Percentiles rank a stretch among this genome's conserved stretches.
Conservation (phyloP, 2,113 vertebrate species). For the Clarias macrocephalus region DNA sequence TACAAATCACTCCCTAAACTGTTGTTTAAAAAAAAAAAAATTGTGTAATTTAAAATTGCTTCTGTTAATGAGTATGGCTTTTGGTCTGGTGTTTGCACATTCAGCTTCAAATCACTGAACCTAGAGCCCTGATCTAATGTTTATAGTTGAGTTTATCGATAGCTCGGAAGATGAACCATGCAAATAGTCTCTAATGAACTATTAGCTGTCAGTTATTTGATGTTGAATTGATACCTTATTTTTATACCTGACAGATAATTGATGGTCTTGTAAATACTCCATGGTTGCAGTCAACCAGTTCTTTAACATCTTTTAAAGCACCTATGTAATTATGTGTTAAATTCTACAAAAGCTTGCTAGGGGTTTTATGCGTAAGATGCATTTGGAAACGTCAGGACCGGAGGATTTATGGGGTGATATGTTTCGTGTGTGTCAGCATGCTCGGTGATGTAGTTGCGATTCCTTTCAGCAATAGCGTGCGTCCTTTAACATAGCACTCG, state of each 20-base stretch:
- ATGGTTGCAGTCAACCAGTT: slow-evolving; percentile 56
- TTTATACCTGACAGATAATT: slow-evolving; percentile 68
- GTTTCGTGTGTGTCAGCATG: slow-evolving; percentile 69
- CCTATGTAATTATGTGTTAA: slow-evolving; percentile 68
- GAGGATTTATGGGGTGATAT: slow-evolving; percentile 65
- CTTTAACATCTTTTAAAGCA: slow-evolving; percentile 44
- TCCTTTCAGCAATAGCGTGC: slow-evolving; percentile 50
- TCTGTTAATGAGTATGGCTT: neutral
- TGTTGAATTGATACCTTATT: slow-evolving; percentile 62
- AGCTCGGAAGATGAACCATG: slow-evolving; percentile 25
- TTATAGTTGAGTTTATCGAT: slow-evolving; percentile 54
- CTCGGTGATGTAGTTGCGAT: slow-evolving; percentile 60
- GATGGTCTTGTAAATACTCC: slow-evolving; percentile 65
- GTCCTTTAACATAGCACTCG: slow-evolving; percentile 22
- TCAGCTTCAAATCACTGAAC: slow-evolving; percentile 25
- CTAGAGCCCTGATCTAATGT: slow-evolving; percentile 38
- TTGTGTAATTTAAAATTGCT: neutral
- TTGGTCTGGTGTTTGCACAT: slow-evolving; percentile 29
- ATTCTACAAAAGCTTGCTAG: slow-evolving; percentile 54
- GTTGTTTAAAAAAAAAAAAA: neutral
- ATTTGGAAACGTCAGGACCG: slow-evolving; percentile 65
- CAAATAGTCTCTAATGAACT: slow-evolving; percentile 54
- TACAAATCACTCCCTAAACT: neutral
- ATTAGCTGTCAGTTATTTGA: slow-evolving; percentile 65
- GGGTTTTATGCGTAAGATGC: slow-evolving; percentile 62